These are phyloP conservation scores for Rallus limicola DNA, from an alignment of 2,113 vertebrate species.

Conservation along the genomic window DNA sequence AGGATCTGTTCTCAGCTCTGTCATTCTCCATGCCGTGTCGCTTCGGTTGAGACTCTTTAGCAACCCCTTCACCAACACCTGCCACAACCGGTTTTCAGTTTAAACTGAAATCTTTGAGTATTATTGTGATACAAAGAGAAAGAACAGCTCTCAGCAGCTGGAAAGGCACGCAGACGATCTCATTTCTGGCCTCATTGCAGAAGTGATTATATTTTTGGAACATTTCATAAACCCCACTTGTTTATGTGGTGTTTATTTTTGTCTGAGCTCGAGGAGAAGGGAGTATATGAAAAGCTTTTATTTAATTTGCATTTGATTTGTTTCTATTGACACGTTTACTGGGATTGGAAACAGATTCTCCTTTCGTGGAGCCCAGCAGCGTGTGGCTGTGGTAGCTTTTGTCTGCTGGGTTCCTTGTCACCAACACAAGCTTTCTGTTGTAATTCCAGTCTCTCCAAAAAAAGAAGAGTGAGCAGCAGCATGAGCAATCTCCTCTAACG, in stretches of 20 bases:
- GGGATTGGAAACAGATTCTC: not conserved
- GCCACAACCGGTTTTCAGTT: not conserved
- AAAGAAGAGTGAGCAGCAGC: not conserved
- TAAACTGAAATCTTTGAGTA: not conserved
- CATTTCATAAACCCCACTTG: not conserved
- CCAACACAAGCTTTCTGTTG: not conserved
- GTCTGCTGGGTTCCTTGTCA: not conserved
- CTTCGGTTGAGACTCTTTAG: not conserved
- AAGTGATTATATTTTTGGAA: slow-evolving; percentile 37
- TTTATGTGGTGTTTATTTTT: slow-evolving; percentile 1
- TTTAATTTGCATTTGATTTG: slow-evolving; percentile 38
- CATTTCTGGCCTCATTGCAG: not conserved
- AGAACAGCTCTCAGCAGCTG: not conserved
- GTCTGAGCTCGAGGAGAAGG: not conserved
- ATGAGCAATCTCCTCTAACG: not conserved
- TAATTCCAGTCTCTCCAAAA: not conserved
- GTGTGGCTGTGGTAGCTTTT: not conserved
- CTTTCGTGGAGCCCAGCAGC: not conserved
- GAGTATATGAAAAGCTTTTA: slow-evolving; percentile 17
- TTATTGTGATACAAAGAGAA: not conserved
- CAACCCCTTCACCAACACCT: not conserved
- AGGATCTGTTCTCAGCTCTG: not conserved
- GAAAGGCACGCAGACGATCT: not conserved
- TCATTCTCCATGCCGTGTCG: not conserved
- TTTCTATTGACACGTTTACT: slow-evolving; percentile 19